Evolutionary conservation across 2,113 vertebrate genomes (phyloP).

Genomic region (Emydura subglobosa): DNA sequence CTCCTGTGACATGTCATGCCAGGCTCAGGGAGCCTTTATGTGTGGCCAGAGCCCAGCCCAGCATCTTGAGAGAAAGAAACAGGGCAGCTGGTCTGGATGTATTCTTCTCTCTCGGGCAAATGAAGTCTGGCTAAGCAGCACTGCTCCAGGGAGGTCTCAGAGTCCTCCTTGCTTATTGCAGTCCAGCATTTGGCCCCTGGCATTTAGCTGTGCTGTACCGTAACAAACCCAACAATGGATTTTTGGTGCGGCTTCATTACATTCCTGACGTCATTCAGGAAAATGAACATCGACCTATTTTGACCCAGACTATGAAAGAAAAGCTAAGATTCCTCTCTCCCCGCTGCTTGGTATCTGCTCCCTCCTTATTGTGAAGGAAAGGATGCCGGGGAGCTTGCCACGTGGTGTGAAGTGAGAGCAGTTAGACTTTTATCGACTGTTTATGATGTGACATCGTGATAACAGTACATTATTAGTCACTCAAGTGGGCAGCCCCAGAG

Average conservation of each 20-base stretch:
- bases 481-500: background rate
- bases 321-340: background rate
- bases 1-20: background rate
- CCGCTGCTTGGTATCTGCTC: background rate
- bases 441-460: constrained; percentile 15
- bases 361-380: background rate
- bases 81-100: too few species aligned
- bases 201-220: background rate
- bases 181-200: background rate
- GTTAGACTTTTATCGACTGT: constrained; percentile 5
- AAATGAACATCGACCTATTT: background rate
- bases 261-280: background rate
- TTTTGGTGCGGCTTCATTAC: background rate
- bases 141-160: background rate
- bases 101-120: background rate
- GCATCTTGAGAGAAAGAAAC: too few species aligned
- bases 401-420: background rate
- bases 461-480: background rate
- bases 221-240: background rate
- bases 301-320: accelerated
- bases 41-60: background rate
- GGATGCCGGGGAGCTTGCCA: background rate
- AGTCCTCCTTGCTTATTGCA: background rate
- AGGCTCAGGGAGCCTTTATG: background rate
- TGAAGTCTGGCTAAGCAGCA: background rate